A percentile compares a stretch with the other conserved stretches of the same genome.
Evolutionary conservation across 2,888 invertebrate species (phyloP).

Genomic region (Ochlodes sylvanus): DNA sequence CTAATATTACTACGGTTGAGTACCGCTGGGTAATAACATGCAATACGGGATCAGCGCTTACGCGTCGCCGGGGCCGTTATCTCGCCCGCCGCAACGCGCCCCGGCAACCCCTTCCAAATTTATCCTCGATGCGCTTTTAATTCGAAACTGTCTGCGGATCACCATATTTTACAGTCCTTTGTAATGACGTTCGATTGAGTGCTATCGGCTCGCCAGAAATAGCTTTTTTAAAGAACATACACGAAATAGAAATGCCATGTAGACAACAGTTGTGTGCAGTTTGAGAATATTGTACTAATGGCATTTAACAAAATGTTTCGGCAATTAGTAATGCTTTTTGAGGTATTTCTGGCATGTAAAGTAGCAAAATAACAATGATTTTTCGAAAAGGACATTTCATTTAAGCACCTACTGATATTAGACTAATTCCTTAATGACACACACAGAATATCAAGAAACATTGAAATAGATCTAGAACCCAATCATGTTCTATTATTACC

Average conservation of each 20-base stretch:
- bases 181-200: conserved; percentile 66
- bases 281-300: background rate
- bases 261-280: background rate
- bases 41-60: conserved; percentile 62
- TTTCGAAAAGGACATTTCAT: no score
- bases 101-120: conserved; percentile 67
- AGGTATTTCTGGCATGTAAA: no score
- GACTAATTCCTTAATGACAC: no score
- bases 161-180: conserved; percentile 76
- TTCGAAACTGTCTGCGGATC: conserved; percentile 74
- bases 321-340: no score
- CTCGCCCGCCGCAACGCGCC: conserved; percentile 68
- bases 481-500: no score
- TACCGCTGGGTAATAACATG: conserved; percentile 58
- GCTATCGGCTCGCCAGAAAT: conserved; percentile 53
- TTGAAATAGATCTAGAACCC: no score
- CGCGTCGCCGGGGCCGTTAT: conserved; percentile 65
- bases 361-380: no score
- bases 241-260: conserved; percentile 10
- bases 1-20: conserved; percentile 2
- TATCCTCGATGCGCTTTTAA: conserved; percentile 68
- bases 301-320: no score
- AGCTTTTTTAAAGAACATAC: conserved; percentile 4
- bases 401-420: no score
- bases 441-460: no score